Percentiles rank a stretch among this genome's conserved stretches.
phyloP scores from a whole-genome alignment of 92 coral and sea anemone species.

The Siderastrea radians region DNA sequence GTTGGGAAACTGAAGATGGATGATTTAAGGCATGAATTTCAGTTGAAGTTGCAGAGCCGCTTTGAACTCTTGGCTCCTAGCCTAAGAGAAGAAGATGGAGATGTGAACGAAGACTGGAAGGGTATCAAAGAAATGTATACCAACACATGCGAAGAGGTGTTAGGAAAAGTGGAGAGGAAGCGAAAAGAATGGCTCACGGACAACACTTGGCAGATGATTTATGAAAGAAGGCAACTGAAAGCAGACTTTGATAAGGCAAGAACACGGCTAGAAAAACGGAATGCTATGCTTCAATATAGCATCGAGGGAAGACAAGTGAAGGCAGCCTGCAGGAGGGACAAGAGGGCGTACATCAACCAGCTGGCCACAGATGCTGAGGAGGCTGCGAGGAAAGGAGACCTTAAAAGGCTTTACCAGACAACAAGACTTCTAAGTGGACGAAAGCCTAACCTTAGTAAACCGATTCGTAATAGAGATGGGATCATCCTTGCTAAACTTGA shows the following conservation, averaged over 20 bases:
- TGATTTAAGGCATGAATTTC: too few species aligned
- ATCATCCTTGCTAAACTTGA: not conserved
- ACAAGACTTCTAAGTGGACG: slow-evolving; percentile 3
- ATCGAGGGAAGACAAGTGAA: not conserved
- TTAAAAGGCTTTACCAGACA: not conserved
- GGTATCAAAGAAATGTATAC: not conserved
- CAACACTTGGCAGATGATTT: too few species aligned
- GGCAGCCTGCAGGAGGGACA: not conserved
- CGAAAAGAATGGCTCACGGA: too few species aligned
- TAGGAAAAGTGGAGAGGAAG: not conserved
- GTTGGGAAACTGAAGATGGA: too few species aligned
- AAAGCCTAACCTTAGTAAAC: not conserved
- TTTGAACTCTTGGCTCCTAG: too few species aligned
- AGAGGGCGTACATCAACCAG: slow-evolving; percentile 7
- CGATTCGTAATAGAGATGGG: not conserved
- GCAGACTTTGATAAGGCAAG: not conserved
- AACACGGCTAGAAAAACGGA: too few species aligned
- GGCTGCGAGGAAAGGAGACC: not conserved
- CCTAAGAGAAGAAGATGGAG: not conserved
- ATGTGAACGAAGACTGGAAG: not conserved
- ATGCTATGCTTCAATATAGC: too few species aligned
- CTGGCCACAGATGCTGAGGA: slow-evolving; percentile 21
- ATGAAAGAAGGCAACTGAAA: not conserved
- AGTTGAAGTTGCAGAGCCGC: too few species aligned
- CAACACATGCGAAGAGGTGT: not conserved